Evolutionary conservation across 23 tunicate species (phyloP).

Genomic region (Diplosoma virens): DNA sequence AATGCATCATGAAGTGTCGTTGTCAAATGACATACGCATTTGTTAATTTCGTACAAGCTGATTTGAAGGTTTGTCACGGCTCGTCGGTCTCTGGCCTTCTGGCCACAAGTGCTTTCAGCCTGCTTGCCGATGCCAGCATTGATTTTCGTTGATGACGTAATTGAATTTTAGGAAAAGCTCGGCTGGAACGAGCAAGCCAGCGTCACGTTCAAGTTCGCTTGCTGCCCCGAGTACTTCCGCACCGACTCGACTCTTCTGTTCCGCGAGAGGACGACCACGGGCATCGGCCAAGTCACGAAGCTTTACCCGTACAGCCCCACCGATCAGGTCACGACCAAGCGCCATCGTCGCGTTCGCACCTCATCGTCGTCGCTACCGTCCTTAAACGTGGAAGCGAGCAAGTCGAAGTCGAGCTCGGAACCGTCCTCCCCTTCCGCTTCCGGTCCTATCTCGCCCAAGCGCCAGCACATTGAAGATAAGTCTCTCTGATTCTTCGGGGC

Average conservation of each 20-base stretch:
- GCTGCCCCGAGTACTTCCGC: constrained; percentile 72
- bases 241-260: constrained; percentile 69
- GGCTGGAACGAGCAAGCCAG: constrained; percentile 71
- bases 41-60: too few relatives aligned
- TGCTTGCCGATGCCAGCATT: too few relatives aligned
- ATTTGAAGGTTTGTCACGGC: too few relatives aligned
- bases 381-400: neutral
- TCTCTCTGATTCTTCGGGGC: too few relatives aligned
- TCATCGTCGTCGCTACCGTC: constrained; percentile 6
- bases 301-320: constrained; percentile 36
- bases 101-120: too few relatives aligned
- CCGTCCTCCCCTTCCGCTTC: constrained; percentile 32
- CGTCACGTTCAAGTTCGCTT: constrained; percentile 70
- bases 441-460: constrained; percentile 33
- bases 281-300: constrained; percentile 87
- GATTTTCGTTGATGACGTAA: too few relatives aligned
- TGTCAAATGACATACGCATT: too few relatives aligned
- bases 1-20: too few relatives aligned
- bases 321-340: constrained; percentile 26
- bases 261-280: constrained; percentile 80
- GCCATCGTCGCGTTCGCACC: constrained; percentile 7
- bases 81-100: too few relatives aligned
- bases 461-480: constrained; percentile 48
- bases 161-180: constrained; percentile 40
- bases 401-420: neutral